Conservation (phyloP, 2,797 vertebrate genomes). For the Melanotaenia trifasciata region DNA sequence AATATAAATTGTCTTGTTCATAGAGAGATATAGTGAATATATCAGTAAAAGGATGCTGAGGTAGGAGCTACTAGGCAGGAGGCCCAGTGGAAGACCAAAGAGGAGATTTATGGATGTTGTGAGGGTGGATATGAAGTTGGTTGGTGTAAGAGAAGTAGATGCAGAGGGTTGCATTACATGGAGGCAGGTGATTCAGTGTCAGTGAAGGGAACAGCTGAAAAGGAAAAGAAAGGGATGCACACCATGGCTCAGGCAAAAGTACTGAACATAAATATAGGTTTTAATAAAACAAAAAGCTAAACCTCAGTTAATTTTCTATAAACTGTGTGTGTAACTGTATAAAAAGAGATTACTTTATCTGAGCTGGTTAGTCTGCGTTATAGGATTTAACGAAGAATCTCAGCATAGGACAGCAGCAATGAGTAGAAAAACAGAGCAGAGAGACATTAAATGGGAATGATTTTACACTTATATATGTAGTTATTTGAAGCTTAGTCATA, state of each 20-base stretch:
- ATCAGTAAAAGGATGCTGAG: background rate
- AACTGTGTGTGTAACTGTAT: background rate
- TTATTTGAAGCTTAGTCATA: slow-evolving; percentile 53
- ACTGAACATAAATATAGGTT: no score
- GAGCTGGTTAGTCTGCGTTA: slow-evolving; percentile 9
- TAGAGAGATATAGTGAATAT: background rate
- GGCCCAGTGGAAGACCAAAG: no score
- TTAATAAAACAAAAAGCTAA: background rate
- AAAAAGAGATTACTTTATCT: background rate
- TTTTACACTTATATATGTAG: slow-evolving; percentile 46
- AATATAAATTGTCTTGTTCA: background rate
- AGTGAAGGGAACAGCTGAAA: background rate
- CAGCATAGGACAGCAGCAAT: background rate
- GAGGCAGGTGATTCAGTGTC: no score
- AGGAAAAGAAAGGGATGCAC: background rate
- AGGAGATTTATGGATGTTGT: no score
- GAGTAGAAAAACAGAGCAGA: slow-evolving; percentile 34
- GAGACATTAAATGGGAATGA: slow-evolving; percentile 31
- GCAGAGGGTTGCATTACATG: background rate
- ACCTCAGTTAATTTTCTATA: no score
- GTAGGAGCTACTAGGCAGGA: background rate
- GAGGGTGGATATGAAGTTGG: no score
- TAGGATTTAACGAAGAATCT: slow-evolving; percentile 2
- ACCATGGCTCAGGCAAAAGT: background rate
- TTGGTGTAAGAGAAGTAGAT: background rate